phyloP scores from a whole-genome alignment of 1,140 invertebrate genomes.

The Rhagoletis zephyria region DNA sequence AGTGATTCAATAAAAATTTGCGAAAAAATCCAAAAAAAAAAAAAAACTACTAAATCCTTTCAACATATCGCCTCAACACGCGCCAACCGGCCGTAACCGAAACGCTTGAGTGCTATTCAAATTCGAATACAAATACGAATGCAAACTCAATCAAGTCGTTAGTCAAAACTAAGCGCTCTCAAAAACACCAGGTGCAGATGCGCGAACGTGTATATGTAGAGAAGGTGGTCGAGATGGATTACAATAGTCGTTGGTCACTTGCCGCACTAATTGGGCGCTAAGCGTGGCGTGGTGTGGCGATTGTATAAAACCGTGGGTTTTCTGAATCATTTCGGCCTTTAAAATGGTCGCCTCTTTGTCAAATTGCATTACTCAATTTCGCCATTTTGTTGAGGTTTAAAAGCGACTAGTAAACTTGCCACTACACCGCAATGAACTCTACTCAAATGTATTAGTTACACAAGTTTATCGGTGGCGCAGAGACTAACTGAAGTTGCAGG shows the following conservation, averaged over 20 bases:
- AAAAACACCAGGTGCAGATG: neutral
- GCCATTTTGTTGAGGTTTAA: constrained; percentile 38
- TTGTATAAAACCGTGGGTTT: no score
- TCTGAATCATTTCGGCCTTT: constrained; percentile 32
- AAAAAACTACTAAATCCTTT: constrained; percentile 20
- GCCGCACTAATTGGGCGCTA: constrained; percentile 47
- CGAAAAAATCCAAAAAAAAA: constrained; percentile 41
- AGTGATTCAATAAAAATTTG: constrained; percentile 44
- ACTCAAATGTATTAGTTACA: neutral
- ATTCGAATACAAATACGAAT: constrained; percentile 47
- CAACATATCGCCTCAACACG: neutral
- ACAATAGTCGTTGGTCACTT: neutral
- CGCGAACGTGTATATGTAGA: neutral
- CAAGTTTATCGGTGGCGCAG: neutral
- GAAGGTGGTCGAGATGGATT: neutral
- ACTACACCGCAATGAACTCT: neutral
- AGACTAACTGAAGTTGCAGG: neutral
- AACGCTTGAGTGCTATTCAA: constrained; percentile 49
- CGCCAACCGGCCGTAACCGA: constrained; percentile 25
- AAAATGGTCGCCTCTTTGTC: constrained; percentile 44
- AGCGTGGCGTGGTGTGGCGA: constrained; percentile 1
- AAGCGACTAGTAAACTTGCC: constrained; percentile 21
- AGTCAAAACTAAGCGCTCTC: constrained; percentile 32
- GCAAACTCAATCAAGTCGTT: constrained; percentile 50
- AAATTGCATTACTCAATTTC: constrained; percentile 45